A percentile compares a stretch with the other conserved stretches of the same genome.
These are phyloP conservation scores for Promerops cafer DNA, from an alignment of 2,113 vertebrate genomes.

Conservation along the genomic window DNA sequence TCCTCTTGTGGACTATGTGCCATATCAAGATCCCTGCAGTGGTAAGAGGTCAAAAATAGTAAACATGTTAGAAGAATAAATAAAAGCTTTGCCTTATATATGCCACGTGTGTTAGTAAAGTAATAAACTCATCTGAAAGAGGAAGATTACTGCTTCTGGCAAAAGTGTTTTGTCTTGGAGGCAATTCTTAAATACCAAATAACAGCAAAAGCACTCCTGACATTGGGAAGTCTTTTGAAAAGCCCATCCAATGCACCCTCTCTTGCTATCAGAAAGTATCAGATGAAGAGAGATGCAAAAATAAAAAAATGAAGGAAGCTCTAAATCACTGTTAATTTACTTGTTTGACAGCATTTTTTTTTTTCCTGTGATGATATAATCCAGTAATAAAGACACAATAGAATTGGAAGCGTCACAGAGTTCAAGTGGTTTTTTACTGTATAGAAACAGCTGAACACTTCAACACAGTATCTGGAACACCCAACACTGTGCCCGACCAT, in stretches of 20 bases:
- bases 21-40: background rate
- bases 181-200: background rate
- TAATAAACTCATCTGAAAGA: background rate
- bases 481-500: background rate
- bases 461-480: background rate
- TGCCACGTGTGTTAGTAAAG: background rate
- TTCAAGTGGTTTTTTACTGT: background rate
- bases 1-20: background rate
- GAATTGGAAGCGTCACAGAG: background rate
- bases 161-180: background rate
- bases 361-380: background rate
- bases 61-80: background rate
- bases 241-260: background rate
- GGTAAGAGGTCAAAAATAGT: slow-evolving; percentile 33
- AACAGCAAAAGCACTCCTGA: background rate
- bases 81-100: background rate
- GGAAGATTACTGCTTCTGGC: background rate
- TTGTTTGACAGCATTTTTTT: slow-evolving; percentile 11
- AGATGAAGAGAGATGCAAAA: background rate
- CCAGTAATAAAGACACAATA: background rate
- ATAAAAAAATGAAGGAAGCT: background rate
- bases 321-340: slow-evolving; percentile 35
- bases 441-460: background rate
- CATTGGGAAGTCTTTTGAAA: background rate
- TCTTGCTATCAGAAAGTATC: background rate